Evolutionary conservation across 2,888 invertebrate genomes (phyloP).

Genomic region (Gymnoscelis rufifasciata): DNA sequence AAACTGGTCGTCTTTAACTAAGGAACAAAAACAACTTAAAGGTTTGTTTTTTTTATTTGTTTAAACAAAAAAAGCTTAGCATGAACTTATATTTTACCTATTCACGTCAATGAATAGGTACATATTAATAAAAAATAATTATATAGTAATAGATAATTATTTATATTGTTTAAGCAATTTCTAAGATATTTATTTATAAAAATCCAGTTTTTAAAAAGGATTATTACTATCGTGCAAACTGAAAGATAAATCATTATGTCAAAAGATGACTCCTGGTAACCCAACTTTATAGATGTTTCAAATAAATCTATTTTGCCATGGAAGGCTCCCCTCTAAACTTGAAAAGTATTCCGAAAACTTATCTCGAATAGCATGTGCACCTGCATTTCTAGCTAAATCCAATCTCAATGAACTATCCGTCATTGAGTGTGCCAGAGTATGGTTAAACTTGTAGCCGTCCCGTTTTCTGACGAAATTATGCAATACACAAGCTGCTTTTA

Average conservation of each 20-base stretch:
- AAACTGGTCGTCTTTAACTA: background rate
- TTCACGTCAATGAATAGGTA: background rate
- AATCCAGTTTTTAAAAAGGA: background rate
- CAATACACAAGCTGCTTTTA: slow-evolving; percentile 1
- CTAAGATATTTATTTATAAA: background rate
- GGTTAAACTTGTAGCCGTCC: background rate
- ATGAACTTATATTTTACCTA: background rate
- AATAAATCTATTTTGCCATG: background rate
- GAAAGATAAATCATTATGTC: background rate
- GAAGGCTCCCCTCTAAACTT: background rate
- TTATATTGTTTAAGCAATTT: background rate
- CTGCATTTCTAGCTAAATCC: background rate
- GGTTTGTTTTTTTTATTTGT: background rate
- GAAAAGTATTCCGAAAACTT: background rate
- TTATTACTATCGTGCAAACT: background rate
- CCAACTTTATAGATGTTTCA: background rate
- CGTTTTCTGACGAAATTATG: background rate
- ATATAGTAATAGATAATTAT: background rate
- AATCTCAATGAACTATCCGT: background rate
- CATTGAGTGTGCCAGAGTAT: slow-evolving; percentile 1
- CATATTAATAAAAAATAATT: background rate
- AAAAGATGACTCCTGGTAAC: background rate
- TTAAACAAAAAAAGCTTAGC: no score
- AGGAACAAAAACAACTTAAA: background rate
- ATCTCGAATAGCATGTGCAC: background rate